Evolutionary conservation across 2,113 vertebrate genomes (phyloP), one percentile per base, ranked within the genome.

Genomic region (Theristicus caerulescens): DNA sequence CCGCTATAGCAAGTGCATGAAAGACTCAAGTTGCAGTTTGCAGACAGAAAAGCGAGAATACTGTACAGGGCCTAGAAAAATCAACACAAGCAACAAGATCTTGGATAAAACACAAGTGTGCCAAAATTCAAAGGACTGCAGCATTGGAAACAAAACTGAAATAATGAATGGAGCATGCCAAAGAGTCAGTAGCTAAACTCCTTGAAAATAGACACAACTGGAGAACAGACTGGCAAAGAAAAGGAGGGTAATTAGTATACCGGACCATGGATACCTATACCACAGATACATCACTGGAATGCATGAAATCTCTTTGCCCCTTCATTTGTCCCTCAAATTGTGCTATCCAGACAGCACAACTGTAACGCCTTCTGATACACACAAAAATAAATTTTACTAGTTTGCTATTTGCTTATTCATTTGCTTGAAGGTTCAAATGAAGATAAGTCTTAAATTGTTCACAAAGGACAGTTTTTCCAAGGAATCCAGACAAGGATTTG

Each of bases 231-330:
- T 11, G 22, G 82, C 88, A 96, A 93, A 96, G 85, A 95, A 88
- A 96, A 81, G 51, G n/a, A 92, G 78, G 62, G 85, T 88, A 96
- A 97, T 96, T 96, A 96, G 96, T 92, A 96, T 88, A 85, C 94
- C 1, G 5, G 87, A 80, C 90, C 93, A 96, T 42, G 79, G 46
- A 91, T 77, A 59, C 58, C 24, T n/a, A 59, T 59, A 94, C 96
- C 88, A 82, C 27, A 94, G 94, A 94, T 85, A 73, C 81, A 79
- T 51, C 91, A 76, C 61, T 93, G 95, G 96, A 94, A 97, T 95
- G 95, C 95, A 91, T 94, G 93, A 96, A 94, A 96, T 96, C 84
- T 88, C 86, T 87, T 94, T 95, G 92, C 80, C 88, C 86, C 80
- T 96, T 94, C 92, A 95, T 91, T 90, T 93, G 86, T 92, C 55